Percentiles rank a stretch among this genome's conserved stretches.
Evolutionary conservation across 2,888 invertebrate species (phyloP).

Genomic region (Pocota personata): DNA sequence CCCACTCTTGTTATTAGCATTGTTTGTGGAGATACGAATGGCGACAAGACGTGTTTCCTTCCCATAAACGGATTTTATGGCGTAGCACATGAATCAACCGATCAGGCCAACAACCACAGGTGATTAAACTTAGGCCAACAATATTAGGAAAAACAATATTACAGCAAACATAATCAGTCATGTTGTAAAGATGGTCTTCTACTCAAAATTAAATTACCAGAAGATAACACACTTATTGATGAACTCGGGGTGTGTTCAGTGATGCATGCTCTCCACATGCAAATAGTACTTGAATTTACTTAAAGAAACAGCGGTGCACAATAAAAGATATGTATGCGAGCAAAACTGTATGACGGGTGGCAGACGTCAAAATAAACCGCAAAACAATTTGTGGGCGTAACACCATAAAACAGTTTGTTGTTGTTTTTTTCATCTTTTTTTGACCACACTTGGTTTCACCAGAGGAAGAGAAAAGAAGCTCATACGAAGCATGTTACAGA

Average conservation of each 20-base stretch:
- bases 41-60: constrained; percentile 48
- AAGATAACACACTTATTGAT: constrained; percentile 69
- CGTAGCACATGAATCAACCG: constrained; percentile 53
- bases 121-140: constrained; percentile 61
- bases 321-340: constrained; percentile 24
- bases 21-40: constrained; percentile 31
- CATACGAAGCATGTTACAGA: constrained; percentile 60
- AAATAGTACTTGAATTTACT: constrained; percentile 58
- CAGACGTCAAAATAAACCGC: constrained; percentile 69
- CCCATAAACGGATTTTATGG: constrained; percentile 53
- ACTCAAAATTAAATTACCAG: constrained; percentile 72
- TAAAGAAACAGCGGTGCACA: constrained; percentile 9
- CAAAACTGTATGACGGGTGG: constrained; percentile 28
- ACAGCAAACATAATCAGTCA: neutral
- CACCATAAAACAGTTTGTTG: constrained; percentile 68
- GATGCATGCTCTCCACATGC: constrained; percentile 64
- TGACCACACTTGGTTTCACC: constrained; percentile 56
- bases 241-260: constrained; percentile 64
- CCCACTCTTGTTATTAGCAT: constrained; percentile 24
- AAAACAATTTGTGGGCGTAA: constrained; percentile 73
- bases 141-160: constrained; percentile 21
- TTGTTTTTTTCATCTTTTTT: constrained; percentile 12
- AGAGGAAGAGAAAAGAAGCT: constrained; percentile 60
- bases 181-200: constrained; percentile 64
- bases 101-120: constrained; percentile 54